Percentiles rank a stretch among this genome's conserved stretches.
Evolutionary conservation across 2,888 invertebrate genomes (phyloP).

Genomic region (Leptothorax acervorum): DNA sequence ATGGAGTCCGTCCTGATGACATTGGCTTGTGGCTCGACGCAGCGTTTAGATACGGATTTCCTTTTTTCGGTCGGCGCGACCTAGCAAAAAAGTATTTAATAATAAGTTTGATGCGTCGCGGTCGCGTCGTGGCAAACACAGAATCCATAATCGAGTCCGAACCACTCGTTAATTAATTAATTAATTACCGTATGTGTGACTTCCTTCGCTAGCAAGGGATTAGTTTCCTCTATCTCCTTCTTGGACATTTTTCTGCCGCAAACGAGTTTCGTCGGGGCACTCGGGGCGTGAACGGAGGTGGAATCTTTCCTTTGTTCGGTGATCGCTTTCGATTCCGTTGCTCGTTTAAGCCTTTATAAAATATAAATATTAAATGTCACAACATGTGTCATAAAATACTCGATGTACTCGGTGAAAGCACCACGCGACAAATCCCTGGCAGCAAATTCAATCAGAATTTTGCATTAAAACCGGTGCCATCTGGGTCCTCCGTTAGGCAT

Average conservation of each 20-base stretch:
- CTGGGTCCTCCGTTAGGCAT: too few relatives aligned
- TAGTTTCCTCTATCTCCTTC: constrained; percentile 79
- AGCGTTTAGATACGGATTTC: constrained; percentile 78
- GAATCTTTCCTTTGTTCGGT: constrained; percentile 53
- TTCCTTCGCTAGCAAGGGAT: constrained; percentile 79
- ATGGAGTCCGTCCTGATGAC: constrained; percentile 84
- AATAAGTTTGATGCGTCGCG: neutral
- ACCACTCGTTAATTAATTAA: constrained; percentile 11
- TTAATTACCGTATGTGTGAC: constrained; percentile 73
- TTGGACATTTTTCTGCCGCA: constrained; percentile 75
- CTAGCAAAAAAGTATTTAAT: constrained; percentile 61
- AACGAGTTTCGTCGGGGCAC: constrained; percentile 75
- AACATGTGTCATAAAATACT: neutral
- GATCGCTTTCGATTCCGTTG: constrained; percentile 73
- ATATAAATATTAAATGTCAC: neutral
- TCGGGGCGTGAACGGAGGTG: constrained; percentile 72
- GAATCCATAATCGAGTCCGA: neutral
- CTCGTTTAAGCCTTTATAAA: constrained; percentile 80
- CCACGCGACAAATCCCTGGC: neutral
- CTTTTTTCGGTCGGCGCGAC: constrained; percentile 76
- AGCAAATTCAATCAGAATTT: too few relatives aligned
- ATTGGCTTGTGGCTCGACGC: constrained; percentile 73
- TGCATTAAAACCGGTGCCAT: too few relatives aligned
- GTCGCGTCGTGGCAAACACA: neutral
- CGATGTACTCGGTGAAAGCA: neutral